Evolutionary conservation across 2,797 vertebrate species (phyloP), one percentile per base, ranked within the genome.

Genomic region (Hippopotamyrus pictus): DNA sequence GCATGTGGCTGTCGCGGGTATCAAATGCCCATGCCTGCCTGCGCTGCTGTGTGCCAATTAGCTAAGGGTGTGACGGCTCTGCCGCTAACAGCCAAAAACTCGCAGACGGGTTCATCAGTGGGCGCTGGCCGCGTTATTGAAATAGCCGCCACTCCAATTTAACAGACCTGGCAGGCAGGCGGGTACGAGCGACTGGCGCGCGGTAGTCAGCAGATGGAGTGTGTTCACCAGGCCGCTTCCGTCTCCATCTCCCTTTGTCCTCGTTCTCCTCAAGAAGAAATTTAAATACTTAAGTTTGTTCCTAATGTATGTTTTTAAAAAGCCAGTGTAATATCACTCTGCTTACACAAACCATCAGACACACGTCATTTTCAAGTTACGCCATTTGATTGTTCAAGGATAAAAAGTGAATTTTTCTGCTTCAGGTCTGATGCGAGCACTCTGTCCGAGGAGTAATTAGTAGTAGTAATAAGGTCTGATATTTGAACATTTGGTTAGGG

Each of bases 121-220:
- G 25, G 25, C 51, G 33, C 25, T 48, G 89, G 85, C 57, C 84
- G 86, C 19, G 7, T 82, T 88, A 73, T 85, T 79, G 51, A 88
- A 88, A 88, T 69, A 41, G 87, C 69, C 8, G 76, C 46, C 19
- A 84, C 87, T 87, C 90, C 86, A 87, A 89, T 91, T 88, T 54
- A 88, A 87, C 85, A 88, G 88, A 73, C 69, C 48, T 73, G 48
- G 73, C 69, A 57, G 69, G 51, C 88, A 89, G 29, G 41, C 69
- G 22, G 73, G 51, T 83, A 83, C 0, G 76, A 41, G 29, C 33
- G 33, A 83, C 89, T 92, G 91, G 88, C 92, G 79, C 12, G 37
- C 88, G 73, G 3, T 46, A 89, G 59, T 65, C 88, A 89, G 88
- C 92, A 92, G 92, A 93, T 92, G 92, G 92, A 88, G 22, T 69